Percentiles rank a stretch among this genome's conserved stretches.
These are phyloP conservation scores for Trididemnum miniatum DNA, from an alignment of 23 tunicate genomes.

Conservation along the genomic window DNA sequence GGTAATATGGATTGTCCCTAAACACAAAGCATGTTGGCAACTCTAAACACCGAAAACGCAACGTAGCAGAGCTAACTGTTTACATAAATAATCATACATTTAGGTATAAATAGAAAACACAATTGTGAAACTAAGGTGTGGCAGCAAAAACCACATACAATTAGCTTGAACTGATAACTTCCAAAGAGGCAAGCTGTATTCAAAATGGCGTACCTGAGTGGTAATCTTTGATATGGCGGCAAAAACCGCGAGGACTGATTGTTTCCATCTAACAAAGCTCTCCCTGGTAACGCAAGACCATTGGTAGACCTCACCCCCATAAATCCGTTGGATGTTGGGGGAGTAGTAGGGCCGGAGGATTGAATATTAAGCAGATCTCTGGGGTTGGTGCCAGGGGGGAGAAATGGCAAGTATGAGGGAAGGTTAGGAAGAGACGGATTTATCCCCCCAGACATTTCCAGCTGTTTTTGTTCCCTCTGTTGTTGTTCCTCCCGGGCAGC, in stretches of 20 bases:
- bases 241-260: conserved; percentile 11
- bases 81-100: no score
- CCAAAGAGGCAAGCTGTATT: no score
- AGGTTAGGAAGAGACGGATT: neutral
- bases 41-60: no score
- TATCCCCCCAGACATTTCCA: neutral
- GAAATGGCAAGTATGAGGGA: conserved; percentile 25
- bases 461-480: conserved; percentile 19
- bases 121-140: no score
- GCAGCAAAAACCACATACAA: no score
- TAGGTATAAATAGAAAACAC: no score
- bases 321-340: conserved; percentile 44
- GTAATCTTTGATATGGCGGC: conserved; percentile 10
- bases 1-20: conserved; percentile 34
- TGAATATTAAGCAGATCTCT: conserved; percentile 15
- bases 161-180: no score
- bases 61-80: no score
- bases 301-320: neutral
- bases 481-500: conserved; percentile 46
- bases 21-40: no score
- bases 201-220: conserved; percentile 30
- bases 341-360: conserved; percentile 24
- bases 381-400: conserved; percentile 23
- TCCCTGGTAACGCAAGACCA: neutral
- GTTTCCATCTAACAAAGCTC: conserved; percentile 16